These are phyloP conservation scores for Heliconius ethilla DNA, from an alignment of 2,888 invertebrate species.

Conservation along the genomic window DNA sequence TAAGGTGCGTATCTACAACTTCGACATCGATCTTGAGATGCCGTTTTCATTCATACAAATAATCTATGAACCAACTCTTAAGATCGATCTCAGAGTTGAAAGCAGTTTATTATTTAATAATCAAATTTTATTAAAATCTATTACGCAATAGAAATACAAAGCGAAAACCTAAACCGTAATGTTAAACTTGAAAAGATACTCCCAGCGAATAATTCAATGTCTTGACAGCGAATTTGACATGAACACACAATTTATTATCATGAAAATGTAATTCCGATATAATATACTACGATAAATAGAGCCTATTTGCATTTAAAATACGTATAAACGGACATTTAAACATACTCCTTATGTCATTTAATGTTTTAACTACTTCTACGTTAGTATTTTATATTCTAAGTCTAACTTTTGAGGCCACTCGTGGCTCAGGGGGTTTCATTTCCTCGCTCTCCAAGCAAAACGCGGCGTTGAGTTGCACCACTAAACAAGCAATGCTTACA, in stretches of 20 bases:
- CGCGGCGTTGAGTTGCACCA: background rate
- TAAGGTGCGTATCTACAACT: too few relatives aligned
- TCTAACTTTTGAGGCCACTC: background rate
- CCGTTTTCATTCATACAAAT: too few relatives aligned
- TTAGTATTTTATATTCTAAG: background rate
- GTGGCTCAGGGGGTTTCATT: background rate
- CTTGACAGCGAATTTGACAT: conserved; percentile 19
- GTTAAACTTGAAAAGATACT: conserved; percentile 18
- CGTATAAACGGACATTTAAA: background rate
- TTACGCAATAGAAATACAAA: background rate
- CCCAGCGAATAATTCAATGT: conserved; percentile 12
- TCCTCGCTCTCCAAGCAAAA: background rate
- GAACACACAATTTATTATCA: conserved; percentile 23
- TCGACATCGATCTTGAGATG: too few relatives aligned
- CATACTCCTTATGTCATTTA: background rate
- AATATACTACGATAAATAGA: background rate
- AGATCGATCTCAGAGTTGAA: too few relatives aligned
- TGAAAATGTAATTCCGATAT: conserved; percentile 21
- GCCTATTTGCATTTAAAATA: conserved; percentile 10
- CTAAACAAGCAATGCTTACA: too few relatives aligned
- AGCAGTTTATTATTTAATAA: background rate
- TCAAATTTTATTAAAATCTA: background rate
- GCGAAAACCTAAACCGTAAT: background rate
- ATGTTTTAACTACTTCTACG: background rate
- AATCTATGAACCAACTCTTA: too few relatives aligned